Evolutionary conservation across 2,797 vertebrate species (phyloP), one percentile per base, ranked within the genome.

Genomic region (Melanotaenia nigrans): DNA sequence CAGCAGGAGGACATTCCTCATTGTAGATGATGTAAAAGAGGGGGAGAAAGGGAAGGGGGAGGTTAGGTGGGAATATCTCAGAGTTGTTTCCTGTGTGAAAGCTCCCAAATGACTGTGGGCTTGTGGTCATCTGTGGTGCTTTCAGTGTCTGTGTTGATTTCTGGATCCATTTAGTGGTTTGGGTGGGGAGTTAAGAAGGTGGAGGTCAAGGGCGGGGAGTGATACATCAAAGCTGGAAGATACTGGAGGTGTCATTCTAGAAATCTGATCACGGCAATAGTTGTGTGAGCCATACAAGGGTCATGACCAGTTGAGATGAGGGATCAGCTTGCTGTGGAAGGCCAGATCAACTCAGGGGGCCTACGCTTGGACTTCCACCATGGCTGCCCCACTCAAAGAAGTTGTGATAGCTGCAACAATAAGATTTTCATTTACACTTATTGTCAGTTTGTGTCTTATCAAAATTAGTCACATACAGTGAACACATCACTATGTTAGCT

Each of bases 1-100:
- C 91, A 91, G 92, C 73, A 4, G 93, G 93, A 91, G 87, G 85
- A 91, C 92, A 94, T 95, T 95, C 93, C 90, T 87, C 79, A 73
- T 84, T 18, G 20, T 68, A 77, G 85, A 87, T 86, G 87, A 84
- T 83, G 88, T 74, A 78, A 85, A 72, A 66, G 71, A 71, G 71
- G 68, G 64, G 73, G 69, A 62, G 56, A 32, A 61, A 73, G 36
- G 36, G 32, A 61, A 74, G 33, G 36, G 56, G 42, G 54, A 36
- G 53, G 79, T 72, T 57, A 75, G 79, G 73, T 68, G 71, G 85
- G 80, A 82, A 83, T 83, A 77, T 88, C 82, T 90, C 79, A 13
- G 73, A 84, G 81, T 68, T 70, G 78, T 81, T 90, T 92, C 87
- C 89, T 92, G 90, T 92, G 85, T 86, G 90, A 91, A 69, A 75